These are phyloP conservation scores for Vireo altiloquus DNA, from an alignment of 2,113 vertebrate species.

Conservation along the genomic window DNA sequence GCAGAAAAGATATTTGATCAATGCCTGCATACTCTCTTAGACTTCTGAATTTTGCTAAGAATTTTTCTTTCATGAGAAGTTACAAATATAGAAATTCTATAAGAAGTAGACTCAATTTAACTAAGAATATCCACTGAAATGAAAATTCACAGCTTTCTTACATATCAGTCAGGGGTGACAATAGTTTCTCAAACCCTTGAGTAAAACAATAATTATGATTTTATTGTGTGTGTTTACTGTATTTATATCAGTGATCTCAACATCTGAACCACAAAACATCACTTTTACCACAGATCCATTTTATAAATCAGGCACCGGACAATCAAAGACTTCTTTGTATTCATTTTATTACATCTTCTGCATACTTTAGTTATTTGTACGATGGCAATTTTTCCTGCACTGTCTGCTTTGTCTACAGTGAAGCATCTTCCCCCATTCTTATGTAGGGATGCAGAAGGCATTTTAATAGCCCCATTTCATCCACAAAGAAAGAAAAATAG, in stretches of 20 bases:
- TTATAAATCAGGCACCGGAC: not conserved
- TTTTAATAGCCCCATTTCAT: constrained; percentile 16
- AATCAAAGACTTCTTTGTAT: not conserved
- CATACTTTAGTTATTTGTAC: not conserved
- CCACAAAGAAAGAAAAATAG: constrained; percentile 55
- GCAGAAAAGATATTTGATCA: not conserved
- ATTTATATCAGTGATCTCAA: not conserved
- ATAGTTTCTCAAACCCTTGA: not conserved
- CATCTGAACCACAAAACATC: not conserved
- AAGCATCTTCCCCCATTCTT: not conserved
- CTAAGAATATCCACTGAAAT: not conserved
- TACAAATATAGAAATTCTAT: not conserved
- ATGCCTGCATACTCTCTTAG: accelerated
- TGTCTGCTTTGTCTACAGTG: not conserved
- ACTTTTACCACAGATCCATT: not conserved
- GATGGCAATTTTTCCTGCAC: not conserved
- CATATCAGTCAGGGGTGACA: not conserved
- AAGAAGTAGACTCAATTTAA: not conserved
- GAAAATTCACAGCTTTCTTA: not conserved
- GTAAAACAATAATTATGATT: not conserved
- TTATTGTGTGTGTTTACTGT: not conserved
- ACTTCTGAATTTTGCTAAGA: not conserved
- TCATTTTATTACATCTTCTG: not conserved
- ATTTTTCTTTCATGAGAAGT: not conserved
- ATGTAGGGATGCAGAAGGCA: not conserved